Evolutionary conservation across 2,888 invertebrate species (phyloP).

Genomic region (Girardia tigrina): DNA sequence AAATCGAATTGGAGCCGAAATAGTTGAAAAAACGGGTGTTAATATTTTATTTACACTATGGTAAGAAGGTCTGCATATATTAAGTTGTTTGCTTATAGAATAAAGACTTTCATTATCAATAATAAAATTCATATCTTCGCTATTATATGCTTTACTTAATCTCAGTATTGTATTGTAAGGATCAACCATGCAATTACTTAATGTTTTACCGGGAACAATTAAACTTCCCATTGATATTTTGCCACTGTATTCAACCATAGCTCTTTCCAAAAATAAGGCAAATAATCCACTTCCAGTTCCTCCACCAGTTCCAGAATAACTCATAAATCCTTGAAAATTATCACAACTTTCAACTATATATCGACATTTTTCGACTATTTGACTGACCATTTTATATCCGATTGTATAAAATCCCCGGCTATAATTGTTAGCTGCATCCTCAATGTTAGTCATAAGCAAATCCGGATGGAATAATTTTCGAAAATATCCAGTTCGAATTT

Average conservation of each 20-base stretch:
- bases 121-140: constrained; percentile 67
- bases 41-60: constrained; percentile 29
- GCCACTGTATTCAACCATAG: constrained; percentile 38
- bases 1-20: constrained; percentile 30
- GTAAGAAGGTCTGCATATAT: constrained; percentile 26
- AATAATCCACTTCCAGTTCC: constrained; percentile 38
- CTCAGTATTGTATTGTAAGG: constrained; percentile 38
- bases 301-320: constrained; percentile 38
- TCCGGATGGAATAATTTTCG: constrained; percentile 38
- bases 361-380: constrained; percentile 31
- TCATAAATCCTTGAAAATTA: constrained; percentile 38
- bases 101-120: constrained; percentile 38
- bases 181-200: constrained; percentile 38
- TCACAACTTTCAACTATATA: constrained; percentile 37
- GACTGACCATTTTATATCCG: constrained; percentile 36
- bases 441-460: constrained; percentile 37
- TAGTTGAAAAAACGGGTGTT: constrained; percentile 20
- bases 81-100: constrained; percentile 24
- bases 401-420: constrained; percentile 38
- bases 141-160: constrained; percentile 54
- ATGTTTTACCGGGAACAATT: constrained; percentile 38
- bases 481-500: constrained; percentile 37
- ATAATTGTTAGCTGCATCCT: constrained; percentile 38
- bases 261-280: constrained; percentile 38
- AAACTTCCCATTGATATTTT: constrained; percentile 37